Base-by-base conservation (phyloP, 2,888 invertebrate genomes). In the Sesamia inferens region DNA sequence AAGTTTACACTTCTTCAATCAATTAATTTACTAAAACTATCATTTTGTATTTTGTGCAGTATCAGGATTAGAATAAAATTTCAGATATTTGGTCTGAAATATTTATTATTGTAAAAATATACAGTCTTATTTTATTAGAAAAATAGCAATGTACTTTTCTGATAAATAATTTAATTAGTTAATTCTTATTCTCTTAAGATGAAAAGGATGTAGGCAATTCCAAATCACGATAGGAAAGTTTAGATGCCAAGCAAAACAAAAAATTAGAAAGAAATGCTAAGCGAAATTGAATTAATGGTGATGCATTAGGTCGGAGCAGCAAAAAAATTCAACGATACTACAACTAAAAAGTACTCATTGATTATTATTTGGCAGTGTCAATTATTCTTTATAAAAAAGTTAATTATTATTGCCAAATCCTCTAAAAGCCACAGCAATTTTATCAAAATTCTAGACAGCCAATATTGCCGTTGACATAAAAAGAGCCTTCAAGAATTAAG, bases 401-500 rank as follows among this genome's bases (percentile, higher is more conserved):
- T 76, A 73, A 76, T 79, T 79, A 62, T 44, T 22, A 14, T 47
- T 14, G 14, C n/a, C 0, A 58, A 57, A 69, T n/a, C 48, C 22
- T 51, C 42, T 76, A 48, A 69, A 81, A 66, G n/a, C 65, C 24
- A 44, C 47, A 39, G 57, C 39, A 58, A 51, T 48, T 31, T 68
- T 44, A 13, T 39, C 31, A 19, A 71, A 79, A 76, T 61, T 39
- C 57, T 51, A 39, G 66, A 22, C 63, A 44, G 58, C 58, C 58
- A 71, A 83, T 69, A 79, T 79, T 58, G 72, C 66, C 59, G 42
- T 63, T 61, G 22, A 76, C 68, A 71, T 82, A 71, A 74, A 74
- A 81, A 70, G 69, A 74, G 74, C 74, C 84, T 74, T 65, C 59
- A 80, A 71, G 55, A 76, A 84, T 81, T 80, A 83, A 80, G 71